Conservation (phyloP, 2,888 invertebrate genomes). For the Endomychus coccineus region DNA sequence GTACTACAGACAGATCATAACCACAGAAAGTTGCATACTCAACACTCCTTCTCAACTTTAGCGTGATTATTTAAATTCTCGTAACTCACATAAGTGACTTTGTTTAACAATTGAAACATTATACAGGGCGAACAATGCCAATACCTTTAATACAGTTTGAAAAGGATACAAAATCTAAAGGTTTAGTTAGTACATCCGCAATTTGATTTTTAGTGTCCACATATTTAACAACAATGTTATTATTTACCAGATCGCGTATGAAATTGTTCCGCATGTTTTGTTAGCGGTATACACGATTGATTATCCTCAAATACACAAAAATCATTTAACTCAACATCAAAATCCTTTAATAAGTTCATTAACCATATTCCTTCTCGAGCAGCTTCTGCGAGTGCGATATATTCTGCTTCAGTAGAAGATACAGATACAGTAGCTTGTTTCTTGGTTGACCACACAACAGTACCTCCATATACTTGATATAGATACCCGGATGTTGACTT, state of each 20-base stretch:
- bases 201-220: background rate
- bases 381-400: constrained; percentile 27
- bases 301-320: constrained; percentile 6
- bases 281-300: constrained; percentile 13
- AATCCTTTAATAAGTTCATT: constrained; percentile 6
- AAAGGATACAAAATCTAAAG: too few species aligned
- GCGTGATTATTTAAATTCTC: too few species aligned
- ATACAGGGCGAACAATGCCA: too few species aligned
- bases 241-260: constrained; percentile 15
- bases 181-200: background rate
- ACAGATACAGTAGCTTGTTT: constrained; percentile 29
- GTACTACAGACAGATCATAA: too few species aligned
- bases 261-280: constrained; percentile 11
- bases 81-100: too few species aligned
- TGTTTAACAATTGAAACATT: too few species aligned
- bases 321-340: background rate
- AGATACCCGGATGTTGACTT: constrained; percentile 29
- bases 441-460: constrained; percentile 28
- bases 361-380: constrained; percentile 26
- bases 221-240: constrained; percentile 1
- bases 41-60: too few species aligned
- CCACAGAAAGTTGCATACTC: too few species aligned
- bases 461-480: constrained; percentile 23
- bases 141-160: too few species aligned
- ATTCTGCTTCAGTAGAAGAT: constrained; percentile 34